Evolutionary conservation across 1,140 invertebrate genomes (phyloP), one percentile per base, ranked within the genome.

Genomic region (Capitella teleta): DNA sequence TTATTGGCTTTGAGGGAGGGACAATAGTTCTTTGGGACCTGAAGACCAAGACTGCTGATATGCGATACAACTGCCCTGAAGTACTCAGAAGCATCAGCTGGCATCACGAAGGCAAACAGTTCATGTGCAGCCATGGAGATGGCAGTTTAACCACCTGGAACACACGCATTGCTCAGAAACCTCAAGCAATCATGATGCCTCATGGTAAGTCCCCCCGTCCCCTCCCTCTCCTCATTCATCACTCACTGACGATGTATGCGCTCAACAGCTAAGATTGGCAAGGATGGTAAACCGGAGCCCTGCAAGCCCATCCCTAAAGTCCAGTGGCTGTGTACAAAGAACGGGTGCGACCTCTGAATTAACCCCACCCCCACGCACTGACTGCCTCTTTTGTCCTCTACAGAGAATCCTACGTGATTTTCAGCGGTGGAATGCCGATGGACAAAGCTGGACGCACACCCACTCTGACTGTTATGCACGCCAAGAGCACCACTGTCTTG

Each of bases 101-200:
- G 95, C 90, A 97, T 71, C 82, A 91, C 70, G 94, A 98, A 72
- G 95, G 94, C 50, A 93, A 95, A 76, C 88, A 93, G 74, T 94
- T 98, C 70, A 91, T 98, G 82, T 91, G 86, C 57, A 87, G 87
- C 59, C 93, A 98, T 71, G 81, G 80, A 10, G 93, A 98, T 76
- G 95, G 95, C 41, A 91, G 87, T 37, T 78, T 98, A 37, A 84
- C 84, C 47, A 94, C 89, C 25, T 98, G 92, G 92, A 84, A 80
- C 59, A 75, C 85, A 14, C 80, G 84, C 60, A 79, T 81, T 53
- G 77, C 79, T 40, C 67, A 77, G 24, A 87, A 89, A 70, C 87
- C 90, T 6, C 75, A 82, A 43, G 84, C 80, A 55, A 74, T 89
- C 55, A 82, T 84, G 32, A 85, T 84, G 75, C 93, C 93, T 38